Evolutionary conservation across 2,888 invertebrate species (phyloP).

Genomic region (Macrophya alboannulata): DNA sequence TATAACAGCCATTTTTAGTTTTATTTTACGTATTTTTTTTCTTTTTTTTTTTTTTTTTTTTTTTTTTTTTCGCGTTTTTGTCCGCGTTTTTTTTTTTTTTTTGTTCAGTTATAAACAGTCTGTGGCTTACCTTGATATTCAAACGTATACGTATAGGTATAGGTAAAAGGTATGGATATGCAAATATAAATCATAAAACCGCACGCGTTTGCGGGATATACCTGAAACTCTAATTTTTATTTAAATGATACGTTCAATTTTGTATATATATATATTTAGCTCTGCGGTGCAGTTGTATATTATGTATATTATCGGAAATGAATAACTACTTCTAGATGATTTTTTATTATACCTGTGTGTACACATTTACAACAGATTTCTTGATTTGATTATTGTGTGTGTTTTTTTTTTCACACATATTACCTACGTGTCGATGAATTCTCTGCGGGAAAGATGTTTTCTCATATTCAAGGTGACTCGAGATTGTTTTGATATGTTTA

Average conservation of each 20-base stretch:
- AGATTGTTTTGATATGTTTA: constrained; percentile 44
- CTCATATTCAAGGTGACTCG: constrained; percentile 45
- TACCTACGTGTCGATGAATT: not conserved
- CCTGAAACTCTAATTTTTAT: too few species aligned
- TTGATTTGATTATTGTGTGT: not conserved
- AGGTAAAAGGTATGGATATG: not conserved
- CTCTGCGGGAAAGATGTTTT: constrained; percentile 18
- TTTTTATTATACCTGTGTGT: not conserved
- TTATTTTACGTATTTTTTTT: too few species aligned
- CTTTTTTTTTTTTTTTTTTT: too few species aligned
- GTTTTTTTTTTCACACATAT: not conserved
- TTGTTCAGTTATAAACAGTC: not conserved
- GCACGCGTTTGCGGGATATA: too few species aligned
- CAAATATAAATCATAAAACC: too few species aligned
- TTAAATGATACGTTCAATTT: not conserved
- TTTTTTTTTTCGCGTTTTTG: too few species aligned
- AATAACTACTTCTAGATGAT: not conserved
- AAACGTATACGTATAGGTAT: not conserved
- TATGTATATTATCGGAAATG: not conserved
- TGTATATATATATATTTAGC: not conserved
- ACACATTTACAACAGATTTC: not conserved
- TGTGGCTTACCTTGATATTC: not conserved
- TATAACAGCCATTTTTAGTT: not conserved
- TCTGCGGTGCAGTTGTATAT: too few species aligned
- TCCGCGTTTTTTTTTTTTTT: too few species aligned